Percentiles rank a stretch among this genome's conserved stretches.
Evolutionary conservation across 2,888 invertebrate species (phyloP).

Genomic region (Dexiosoma caninum): DNA sequence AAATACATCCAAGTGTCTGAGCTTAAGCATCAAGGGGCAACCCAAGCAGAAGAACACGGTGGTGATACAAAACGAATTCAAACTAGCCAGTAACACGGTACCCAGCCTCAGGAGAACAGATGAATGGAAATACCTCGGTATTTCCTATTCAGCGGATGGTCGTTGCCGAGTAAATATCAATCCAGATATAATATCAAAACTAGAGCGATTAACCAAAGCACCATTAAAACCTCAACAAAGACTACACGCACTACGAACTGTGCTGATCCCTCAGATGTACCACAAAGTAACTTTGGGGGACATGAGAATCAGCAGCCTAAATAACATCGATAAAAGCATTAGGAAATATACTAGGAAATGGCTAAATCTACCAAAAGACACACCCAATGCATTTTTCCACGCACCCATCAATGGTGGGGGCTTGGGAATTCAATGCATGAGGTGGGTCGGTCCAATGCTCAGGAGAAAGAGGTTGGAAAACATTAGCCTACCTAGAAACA

Average conservation of each 20-base stretch:
- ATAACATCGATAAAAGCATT: background rate
- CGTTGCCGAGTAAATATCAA: no score
- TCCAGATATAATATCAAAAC: no score
- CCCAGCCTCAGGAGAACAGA: no score
- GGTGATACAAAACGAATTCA: no score
- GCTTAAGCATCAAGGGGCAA: no score
- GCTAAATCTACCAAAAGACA: background rate
- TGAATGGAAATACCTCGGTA: no score
- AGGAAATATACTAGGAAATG: background rate
- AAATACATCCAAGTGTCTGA: no score
- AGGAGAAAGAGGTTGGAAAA: background rate
- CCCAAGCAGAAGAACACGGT: no score
- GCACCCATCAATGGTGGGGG: background rate
- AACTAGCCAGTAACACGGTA: no score
- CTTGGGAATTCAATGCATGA: background rate
- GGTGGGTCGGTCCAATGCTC: background rate
- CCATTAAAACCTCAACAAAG: no score
- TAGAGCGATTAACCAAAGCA: no score
- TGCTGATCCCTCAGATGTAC: background rate
- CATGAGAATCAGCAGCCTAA: background rate
- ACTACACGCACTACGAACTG: background rate
- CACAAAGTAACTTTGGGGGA: background rate
- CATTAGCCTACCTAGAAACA: background rate
- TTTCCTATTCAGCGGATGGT: no score
- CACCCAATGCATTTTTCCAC: background rate